These are phyloP conservation scores for Grallaria varia DNA, from an alignment of 2,113 vertebrate genomes.

Conservation along the genomic window DNA sequence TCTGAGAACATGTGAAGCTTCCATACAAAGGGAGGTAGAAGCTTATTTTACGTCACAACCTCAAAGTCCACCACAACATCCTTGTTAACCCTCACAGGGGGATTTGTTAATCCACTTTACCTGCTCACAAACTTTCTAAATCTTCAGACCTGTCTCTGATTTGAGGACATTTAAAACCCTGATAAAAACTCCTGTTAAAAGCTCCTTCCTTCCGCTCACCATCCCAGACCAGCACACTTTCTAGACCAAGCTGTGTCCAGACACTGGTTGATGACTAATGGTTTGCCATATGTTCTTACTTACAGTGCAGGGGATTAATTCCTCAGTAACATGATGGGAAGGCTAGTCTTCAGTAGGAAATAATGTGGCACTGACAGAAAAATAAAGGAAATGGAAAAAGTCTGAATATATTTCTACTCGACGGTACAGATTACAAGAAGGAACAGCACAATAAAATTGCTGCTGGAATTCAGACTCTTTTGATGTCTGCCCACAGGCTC, in stretches of 20 bases:
- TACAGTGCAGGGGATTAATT: neutral
- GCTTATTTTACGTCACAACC: neutral
- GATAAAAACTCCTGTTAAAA: neutral
- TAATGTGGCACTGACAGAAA: neutral
- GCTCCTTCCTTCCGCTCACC: neutral
- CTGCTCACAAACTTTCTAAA: neutral
- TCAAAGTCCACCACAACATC: neutral
- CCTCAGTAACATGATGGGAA: neutral
- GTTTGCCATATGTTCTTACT: neutral
- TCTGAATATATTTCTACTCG: neutral
- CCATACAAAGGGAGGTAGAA: neutral
- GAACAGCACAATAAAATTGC: neutral
- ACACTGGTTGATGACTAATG: neutral
- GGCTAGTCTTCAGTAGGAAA: neutral
- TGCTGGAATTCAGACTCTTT: neutral
- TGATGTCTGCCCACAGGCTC: neutral
- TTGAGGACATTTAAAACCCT: neutral
- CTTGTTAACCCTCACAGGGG: neutral
- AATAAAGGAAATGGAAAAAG: neutral
- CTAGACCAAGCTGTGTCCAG: neutral
- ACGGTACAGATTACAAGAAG: neutral
- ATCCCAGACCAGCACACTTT: neutral
- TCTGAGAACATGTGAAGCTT: neutral
- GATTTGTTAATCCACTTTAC: neutral
- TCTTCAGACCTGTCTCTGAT: neutral